phyloP scores from a whole-genome alignment of 2,113 vertebrate genomes.

The Dipodomys merriami region DNA sequence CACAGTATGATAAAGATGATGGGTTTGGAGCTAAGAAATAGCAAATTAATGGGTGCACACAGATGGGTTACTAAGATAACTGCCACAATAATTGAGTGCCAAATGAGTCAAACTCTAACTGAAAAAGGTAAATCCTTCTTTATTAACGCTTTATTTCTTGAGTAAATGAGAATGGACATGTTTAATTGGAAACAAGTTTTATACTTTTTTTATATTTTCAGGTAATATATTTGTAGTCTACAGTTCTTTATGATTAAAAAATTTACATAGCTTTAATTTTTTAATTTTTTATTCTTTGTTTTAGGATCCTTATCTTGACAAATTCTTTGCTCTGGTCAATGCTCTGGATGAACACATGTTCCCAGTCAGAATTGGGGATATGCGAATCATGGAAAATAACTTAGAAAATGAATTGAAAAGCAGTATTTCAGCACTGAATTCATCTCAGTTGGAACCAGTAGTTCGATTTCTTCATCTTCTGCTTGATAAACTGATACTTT shows the following conservation, averaged over 20 bases:
- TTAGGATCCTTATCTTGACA: conserved; percentile 98
- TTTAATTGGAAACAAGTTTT: conserved; percentile 39
- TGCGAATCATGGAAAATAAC: conserved; percentile 99
- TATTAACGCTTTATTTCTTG: not conserved
- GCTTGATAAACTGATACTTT: conserved; percentile 97
- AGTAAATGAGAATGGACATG: not conserved
- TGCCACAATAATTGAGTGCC: not conserved
- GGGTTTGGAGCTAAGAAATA: not conserved
- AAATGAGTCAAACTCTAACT: not conserved
- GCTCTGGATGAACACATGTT: conserved; percentile 99
- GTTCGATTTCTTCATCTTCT: conserved; percentile 98
- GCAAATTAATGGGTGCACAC: not conserved
- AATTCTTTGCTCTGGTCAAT: conserved; percentile 98
- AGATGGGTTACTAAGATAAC: not conserved
- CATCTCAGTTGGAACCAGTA: conserved; percentile 96
- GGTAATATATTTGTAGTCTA: not conserved
- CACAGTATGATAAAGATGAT: not conserved
- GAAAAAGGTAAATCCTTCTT: not conserved
- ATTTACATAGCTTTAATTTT: not conserved
- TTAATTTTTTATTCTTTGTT: conserved; percentile 61
- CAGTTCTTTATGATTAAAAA: not conserved
- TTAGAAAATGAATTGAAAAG: conserved; percentile 97
- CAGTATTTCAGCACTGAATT: conserved; percentile 95
- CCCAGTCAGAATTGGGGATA: conserved; percentile 97
- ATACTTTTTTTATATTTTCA: not conserved